Conservation (phyloP, 1,140 invertebrate species). For the Caenorhabditis remanei region DNA sequence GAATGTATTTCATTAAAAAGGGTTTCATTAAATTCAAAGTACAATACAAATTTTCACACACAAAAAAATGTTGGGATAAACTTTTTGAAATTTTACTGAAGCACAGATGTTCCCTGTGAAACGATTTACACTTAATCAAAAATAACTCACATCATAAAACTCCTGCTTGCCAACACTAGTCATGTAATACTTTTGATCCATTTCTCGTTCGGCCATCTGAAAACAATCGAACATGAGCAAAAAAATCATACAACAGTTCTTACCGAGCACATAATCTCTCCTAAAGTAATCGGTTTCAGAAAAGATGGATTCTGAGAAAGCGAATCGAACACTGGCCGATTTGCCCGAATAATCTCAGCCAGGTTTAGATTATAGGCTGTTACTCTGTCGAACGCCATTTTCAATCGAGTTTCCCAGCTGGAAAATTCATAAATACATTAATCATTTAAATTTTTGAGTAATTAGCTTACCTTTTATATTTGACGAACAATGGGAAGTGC, state of each 20-base stretch:
- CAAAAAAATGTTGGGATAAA: too few relatives aligned
- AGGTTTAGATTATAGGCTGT: not conserved
- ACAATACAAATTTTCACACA: too few relatives aligned
- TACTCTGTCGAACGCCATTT: not conserved
- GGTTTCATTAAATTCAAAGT: too few relatives aligned
- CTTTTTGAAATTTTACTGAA: too few relatives aligned
- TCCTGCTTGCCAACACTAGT: not conserved
- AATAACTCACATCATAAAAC: not conserved
- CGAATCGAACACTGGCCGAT: constrained; percentile 13
- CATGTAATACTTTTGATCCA: not conserved
- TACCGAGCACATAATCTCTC: not conserved
- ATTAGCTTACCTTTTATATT: not conserved
- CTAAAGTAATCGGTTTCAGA: not conserved
- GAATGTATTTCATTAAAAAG: too few relatives aligned
- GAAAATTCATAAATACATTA: too few relatives aligned
- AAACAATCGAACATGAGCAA: not conserved
- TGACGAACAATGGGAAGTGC: not conserved
- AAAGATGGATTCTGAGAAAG: not conserved
- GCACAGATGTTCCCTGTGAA: too few relatives aligned
- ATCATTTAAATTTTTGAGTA: not conserved
- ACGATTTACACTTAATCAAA: not conserved
- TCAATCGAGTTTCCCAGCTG: not conserved
- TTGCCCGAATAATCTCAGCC: not conserved
- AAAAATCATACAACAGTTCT: not conserved
- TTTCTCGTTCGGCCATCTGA: not conserved